Evolutionary conservation across 2,113 vertebrate genomes (phyloP).

Genomic region (Alligator sinensis): DNA sequence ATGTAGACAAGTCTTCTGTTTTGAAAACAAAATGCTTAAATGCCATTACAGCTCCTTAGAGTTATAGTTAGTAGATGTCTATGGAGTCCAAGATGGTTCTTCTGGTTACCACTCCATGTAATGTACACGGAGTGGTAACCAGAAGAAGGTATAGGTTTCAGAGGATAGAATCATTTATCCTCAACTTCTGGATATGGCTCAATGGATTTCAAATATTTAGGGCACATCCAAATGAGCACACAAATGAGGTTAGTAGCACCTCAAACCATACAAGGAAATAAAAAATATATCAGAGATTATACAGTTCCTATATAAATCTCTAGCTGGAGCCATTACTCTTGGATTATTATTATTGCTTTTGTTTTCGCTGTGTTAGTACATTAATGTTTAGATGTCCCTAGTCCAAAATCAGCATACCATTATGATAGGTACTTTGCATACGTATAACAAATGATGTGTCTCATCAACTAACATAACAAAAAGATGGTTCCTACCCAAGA

Average conservation of each 20-base stretch:
- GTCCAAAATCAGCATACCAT: not conserved
- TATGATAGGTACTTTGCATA: not conserved
- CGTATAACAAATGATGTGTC: rapidly evolving
- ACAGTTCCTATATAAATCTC: rapidly evolving
- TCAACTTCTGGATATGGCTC: not conserved
- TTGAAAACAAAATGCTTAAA: not conserved
- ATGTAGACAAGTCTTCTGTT: too few species aligned
- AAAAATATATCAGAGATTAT: not conserved
- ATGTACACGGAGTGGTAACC: not conserved
- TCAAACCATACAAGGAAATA: too few species aligned
- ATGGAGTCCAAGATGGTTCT: not conserved
- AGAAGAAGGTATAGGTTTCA: rapidly evolving
- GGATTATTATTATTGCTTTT: not conserved
- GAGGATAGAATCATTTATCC: not conserved
- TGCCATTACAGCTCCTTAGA: not conserved
- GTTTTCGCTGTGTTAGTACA: not conserved
- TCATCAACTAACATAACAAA: not conserved
- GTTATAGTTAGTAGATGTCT: not conserved
- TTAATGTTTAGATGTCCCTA: not conserved
- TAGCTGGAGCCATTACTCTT: not conserved
- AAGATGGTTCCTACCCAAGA: not conserved
- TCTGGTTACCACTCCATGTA: not conserved
- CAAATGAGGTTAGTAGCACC: too few species aligned
- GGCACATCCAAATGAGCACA: too few species aligned
- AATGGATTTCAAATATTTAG: not conserved